Base-by-base conservation (phyloP, 2,888 invertebrate genomes). In the Polydrusus tereticollis region DNA sequence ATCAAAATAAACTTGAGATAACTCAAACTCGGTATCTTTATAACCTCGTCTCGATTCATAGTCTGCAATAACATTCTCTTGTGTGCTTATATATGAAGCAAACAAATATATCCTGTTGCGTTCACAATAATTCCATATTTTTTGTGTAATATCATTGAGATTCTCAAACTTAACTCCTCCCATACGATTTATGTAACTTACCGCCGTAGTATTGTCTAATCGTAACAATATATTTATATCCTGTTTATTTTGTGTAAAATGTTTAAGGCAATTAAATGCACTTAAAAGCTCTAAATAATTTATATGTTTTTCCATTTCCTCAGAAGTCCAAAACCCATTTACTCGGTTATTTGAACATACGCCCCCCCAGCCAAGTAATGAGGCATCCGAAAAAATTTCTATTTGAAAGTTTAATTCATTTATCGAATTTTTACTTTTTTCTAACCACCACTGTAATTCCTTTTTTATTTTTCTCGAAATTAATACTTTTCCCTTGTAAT, bases 51-150 rank as follows among this genome's bases (percentile, higher is more conserved):
- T 62, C 7, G 77, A 75, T 55, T 67, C 69, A 26, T 14, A 21
- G 50, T 76, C 78, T 1, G 77, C 79, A 23, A 69, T 64, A 7
- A 41, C 43, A 41, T 78, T 78, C 8, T 74, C 72, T 65, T 69
- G 72, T 0, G 78, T 73, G 29, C 45, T 67, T 6, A 78, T 78
- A 55, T 77, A 77, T 8, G 77, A 73, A 18, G 77, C 76, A 58
- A 70, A 68, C 12, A 78, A 36, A 58, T 52, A 77, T 18, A 77
- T 59, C 20, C 75, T 76, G 57, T 68, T 33, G 10, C n/a, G 78
- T 80, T 74, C 75, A 69, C 58, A 83, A 59, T 16, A 75, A 18
- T 73, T 50, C 78, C 77, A 79, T 45, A 83, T 80, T 14, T 78
- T 57, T 20, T 74, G 68, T n/a, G 77, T 60, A 41, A 81, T 21